Conservation (phyloP, 1,140 invertebrate species). For the Microvelia longipes region DNA sequence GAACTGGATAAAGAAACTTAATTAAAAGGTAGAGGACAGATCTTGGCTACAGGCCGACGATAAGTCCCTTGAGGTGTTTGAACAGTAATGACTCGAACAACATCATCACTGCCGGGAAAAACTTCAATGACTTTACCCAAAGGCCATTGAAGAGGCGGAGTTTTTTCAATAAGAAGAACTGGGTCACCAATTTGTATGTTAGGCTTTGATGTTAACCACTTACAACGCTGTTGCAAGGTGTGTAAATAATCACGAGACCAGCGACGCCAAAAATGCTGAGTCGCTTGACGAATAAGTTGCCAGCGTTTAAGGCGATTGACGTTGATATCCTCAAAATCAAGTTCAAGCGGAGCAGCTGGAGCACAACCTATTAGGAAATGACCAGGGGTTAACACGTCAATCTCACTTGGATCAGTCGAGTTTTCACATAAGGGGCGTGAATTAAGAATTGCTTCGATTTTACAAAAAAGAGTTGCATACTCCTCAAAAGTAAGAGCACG, state of each 20-base stretch:
- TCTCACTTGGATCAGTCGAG: slow-evolving; percentile 1
- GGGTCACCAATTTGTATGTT: slow-evolving; percentile 7
- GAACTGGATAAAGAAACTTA: no score
- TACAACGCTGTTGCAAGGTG: slow-evolving; percentile 7
- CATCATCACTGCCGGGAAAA: slow-evolving; percentile 25
- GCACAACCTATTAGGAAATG: no score
- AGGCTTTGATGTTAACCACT: slow-evolving; percentile 6
- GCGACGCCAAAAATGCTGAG: slow-evolving; percentile 11
- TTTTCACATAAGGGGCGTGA: slow-evolving; percentile 18
- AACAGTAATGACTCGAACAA: slow-evolving; percentile 25
- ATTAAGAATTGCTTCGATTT: slow-evolving; percentile 24
- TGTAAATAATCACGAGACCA: slow-evolving; percentile 12
- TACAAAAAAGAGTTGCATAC: slow-evolving; percentile 19
- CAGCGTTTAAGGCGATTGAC: neutral
- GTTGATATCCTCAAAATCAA: slow-evolving; percentile 18
- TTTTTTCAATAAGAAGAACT: slow-evolving; percentile 6
- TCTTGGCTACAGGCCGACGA: slow-evolving; percentile 16
- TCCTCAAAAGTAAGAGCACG: slow-evolving; percentile 23
- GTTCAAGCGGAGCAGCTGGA: slow-evolving; percentile 18
- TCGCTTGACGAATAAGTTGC: slow-evolving; percentile 9
- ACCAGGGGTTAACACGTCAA: no score
- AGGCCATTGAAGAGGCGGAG: neutral
- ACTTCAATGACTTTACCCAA: slow-evolving; percentile 25
- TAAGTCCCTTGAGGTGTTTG: slow-evolving; percentile 20
- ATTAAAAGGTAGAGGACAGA: slow-evolving; percentile 13